Base-by-base conservation (phyloP, 1,140 invertebrate species). In the Metopolophium dirhodum region DNA sequence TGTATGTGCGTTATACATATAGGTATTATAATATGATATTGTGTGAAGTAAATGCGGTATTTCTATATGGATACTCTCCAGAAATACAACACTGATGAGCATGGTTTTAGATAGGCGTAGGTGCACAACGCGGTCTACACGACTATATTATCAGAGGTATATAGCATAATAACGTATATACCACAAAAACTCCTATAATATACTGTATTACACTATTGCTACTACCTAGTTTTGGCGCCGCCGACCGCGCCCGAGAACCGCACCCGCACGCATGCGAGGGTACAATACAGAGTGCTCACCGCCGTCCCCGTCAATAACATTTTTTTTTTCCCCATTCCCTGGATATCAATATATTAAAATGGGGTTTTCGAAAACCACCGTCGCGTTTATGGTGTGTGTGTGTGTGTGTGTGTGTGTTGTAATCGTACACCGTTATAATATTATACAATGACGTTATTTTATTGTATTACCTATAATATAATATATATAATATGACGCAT, bases 181-280 rank as follows among this genome's bases (percentile, higher is more conserved):
- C 57, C 26, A 30, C 57, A 68, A 68, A 26, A 20, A n/a, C 61
- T 77, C 14, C 14, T 77, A 77, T n/a, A n/a, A n/a, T 77, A 68
- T 77, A 77, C 14, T n/a, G 61, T 77, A 77, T n/a, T 77, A 77
- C 30, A 30, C 26, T n/a, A 77, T 18, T n/a, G 14, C 4, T 68
- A 26, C 26, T 68, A 77, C n/a, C 0, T 77, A n/a, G 14, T 77
- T 77, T 77, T 77, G 61, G n/a, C 61, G 14, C 61, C 2, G 30
- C 61, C 61, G 61, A 77, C 61, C 61, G 61, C n/a, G 61, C 61
- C n/a, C 61, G 61, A 77, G 61, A n/a, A 77, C n/a, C 61, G 61
- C 61, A 77, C 61, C n/a, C 61, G 61, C 61, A 77, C 61, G 61
- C 61, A 77, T n/a, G 61, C 61, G 14, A 77, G 61, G n/a, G n/a